Percentiles rank a stretch among this genome's conserved stretches.
Conservation (phyloP, 2,888 invertebrate genomes). For the Myathropa florea region DNA sequence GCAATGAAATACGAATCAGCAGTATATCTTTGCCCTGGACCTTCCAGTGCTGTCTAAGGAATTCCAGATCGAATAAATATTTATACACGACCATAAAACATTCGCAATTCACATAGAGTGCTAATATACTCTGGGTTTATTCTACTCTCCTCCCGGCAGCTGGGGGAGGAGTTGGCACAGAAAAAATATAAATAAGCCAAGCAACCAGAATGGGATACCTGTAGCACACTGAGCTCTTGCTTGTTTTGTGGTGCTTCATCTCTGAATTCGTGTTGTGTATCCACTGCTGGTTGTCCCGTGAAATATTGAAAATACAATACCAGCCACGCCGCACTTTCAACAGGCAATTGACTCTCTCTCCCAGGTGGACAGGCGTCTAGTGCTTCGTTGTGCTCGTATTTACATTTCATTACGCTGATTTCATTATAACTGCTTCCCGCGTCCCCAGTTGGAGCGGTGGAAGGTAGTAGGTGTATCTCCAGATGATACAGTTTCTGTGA, state of each 20-base stretch:
- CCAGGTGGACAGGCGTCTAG: slow-evolving; percentile 10
- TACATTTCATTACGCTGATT: slow-evolving; percentile 61
- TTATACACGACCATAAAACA: slow-evolving; percentile 48
- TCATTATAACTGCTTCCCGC: slow-evolving; percentile 27
- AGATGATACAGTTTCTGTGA: not conserved
- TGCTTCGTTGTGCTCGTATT: slow-evolving; percentile 17
- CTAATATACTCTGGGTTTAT: slow-evolving; percentile 33
- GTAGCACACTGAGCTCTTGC: not conserved
- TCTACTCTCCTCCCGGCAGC: not conserved
- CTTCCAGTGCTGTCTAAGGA: not conserved
- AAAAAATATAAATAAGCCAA: not conserved
- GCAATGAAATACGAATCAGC: slow-evolving; percentile 52
- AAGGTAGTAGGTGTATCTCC: not conserved
- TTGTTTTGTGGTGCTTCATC: not conserved
- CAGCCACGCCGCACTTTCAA: slow-evolving; percentile 35
- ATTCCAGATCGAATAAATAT: slow-evolving; percentile 50
- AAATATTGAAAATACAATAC: slow-evolving; percentile 55
- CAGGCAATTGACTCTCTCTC: slow-evolving; percentile 18
- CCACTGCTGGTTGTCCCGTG: not conserved
- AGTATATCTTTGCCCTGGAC: not conserved
- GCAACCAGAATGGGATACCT: slow-evolving; percentile 10
- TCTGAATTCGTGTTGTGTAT: not conserved
- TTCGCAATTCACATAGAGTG: slow-evolving; percentile 45
- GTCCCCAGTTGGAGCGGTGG: not conserved
- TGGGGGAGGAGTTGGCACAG: not conserved